Conservation (phyloP, 2,888 invertebrate species). For the Phortica okadai region DNA sequence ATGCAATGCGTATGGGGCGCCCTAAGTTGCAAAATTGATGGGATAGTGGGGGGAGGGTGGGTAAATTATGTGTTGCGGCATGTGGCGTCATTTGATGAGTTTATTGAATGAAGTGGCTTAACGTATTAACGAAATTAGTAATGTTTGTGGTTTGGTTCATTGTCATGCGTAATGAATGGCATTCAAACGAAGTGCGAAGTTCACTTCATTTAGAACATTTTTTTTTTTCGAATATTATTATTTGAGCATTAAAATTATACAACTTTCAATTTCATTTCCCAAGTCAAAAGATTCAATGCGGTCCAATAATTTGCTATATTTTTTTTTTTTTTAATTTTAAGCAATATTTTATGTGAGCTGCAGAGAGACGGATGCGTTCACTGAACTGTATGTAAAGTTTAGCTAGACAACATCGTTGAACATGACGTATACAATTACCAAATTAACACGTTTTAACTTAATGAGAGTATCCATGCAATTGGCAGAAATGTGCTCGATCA, state of each 20-base stretch:
- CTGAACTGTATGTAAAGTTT: too few relatives aligned
- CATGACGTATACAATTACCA: slow-evolving; percentile 4
- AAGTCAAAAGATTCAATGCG: too few relatives aligned
- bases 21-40: background rate
- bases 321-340: too few relatives aligned
- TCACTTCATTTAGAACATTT: too few relatives aligned
- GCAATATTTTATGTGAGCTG: too few relatives aligned
- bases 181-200: too few relatives aligned
- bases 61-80: background rate
- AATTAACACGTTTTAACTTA: slow-evolving; percentile 30
- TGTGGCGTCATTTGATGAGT: background rate
- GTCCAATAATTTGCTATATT: too few relatives aligned
- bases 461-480: slow-evolving; percentile 13
- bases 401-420: background rate
- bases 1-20: background rate
- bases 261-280: too few relatives aligned
- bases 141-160: slow-evolving; percentile 1
- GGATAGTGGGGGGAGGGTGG: background rate
- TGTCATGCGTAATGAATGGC: slow-evolving; percentile 9
- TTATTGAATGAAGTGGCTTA: slow-evolving; percentile 29
- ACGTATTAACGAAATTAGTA: slow-evolving; percentile 27
- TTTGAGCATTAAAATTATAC: too few relatives aligned
- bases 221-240: too few relatives aligned
- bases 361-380: too few relatives aligned
- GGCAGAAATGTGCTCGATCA: slow-evolving; percentile 26